Evolutionary conservation across 2,888 invertebrate genomes (phyloP).

Genomic region (Rhaphigaster nebulosa): DNA sequence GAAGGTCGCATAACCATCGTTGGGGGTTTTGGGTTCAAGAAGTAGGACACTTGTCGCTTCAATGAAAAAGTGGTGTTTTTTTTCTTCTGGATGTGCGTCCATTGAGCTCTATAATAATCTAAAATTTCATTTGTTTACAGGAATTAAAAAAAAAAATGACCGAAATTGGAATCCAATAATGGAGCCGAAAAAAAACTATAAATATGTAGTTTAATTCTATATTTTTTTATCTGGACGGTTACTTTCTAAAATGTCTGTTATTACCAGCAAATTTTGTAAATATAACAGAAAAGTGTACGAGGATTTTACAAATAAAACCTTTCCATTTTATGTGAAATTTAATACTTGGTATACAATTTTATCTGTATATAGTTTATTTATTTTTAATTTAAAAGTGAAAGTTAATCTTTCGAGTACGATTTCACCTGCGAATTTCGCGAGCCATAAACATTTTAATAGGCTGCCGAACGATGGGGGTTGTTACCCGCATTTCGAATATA

Average conservation of each 20-base stretch:
- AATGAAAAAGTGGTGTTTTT: neutral
- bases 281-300: neutral
- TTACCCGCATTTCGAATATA: neutral
- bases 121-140: neutral
- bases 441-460: slow-evolving; percentile 4
- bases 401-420: neutral
- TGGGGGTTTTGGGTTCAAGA: neutral
- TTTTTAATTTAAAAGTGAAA: neutral
- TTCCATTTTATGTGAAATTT: neutral
- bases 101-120: neutral
- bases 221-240: too few species aligned
- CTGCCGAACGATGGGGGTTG: neutral
- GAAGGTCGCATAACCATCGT: neutral
- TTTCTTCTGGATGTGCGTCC: neutral
- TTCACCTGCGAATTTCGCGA: neutral
- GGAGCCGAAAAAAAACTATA: too few species aligned
- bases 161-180: neutral
- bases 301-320: neutral
- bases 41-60: neutral
- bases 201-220: too few species aligned
- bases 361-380: neutral
- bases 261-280: too few species aligned
- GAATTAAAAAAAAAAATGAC: neutral
- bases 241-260: too few species aligned
- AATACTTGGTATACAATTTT: neutral